phyloP scores from a whole-genome alignment of 2,113 vertebrate species.

The Ciconia maguari region DNA sequence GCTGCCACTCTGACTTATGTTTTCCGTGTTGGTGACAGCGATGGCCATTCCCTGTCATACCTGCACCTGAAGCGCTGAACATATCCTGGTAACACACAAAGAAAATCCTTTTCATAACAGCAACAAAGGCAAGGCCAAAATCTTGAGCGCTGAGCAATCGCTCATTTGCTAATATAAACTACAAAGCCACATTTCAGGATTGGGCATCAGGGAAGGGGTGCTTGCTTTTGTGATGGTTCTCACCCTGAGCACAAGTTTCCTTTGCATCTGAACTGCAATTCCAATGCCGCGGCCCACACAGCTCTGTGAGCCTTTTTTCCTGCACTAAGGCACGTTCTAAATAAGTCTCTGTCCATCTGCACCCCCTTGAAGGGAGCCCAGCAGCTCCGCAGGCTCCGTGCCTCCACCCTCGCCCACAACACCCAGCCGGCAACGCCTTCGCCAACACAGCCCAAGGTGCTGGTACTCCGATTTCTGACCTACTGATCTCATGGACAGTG shows the following conservation, averaged over 20 bases:
- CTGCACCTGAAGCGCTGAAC: background rate
- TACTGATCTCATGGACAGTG: accelerated
- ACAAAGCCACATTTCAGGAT: background rate
- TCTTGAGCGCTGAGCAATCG: background rate
- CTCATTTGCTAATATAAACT: background rate
- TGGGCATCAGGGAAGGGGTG: background rate
- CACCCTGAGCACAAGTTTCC: background rate
- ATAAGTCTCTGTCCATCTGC: background rate
- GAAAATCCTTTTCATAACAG: background rate
- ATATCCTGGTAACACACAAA: background rate
- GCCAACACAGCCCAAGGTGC: background rate
- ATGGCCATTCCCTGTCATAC: background rate
- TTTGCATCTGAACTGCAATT: background rate
- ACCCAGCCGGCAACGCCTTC: accelerated
- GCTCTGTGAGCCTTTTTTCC: background rate
- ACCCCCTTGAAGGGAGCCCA: background rate
- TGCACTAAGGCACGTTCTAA: background rate
- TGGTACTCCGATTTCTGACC: background rate
- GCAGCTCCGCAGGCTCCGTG: background rate
- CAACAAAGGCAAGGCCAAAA: background rate
- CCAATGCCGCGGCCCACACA: background rate
- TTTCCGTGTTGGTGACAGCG: background rate
- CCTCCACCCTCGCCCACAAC: background rate
- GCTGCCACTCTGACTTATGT: background rate
- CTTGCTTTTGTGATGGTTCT: background rate